These are phyloP conservation scores for Alauda arvensis DNA, from an alignment of 2,797 vertebrate genomes.

Conservation along the genomic window DNA sequence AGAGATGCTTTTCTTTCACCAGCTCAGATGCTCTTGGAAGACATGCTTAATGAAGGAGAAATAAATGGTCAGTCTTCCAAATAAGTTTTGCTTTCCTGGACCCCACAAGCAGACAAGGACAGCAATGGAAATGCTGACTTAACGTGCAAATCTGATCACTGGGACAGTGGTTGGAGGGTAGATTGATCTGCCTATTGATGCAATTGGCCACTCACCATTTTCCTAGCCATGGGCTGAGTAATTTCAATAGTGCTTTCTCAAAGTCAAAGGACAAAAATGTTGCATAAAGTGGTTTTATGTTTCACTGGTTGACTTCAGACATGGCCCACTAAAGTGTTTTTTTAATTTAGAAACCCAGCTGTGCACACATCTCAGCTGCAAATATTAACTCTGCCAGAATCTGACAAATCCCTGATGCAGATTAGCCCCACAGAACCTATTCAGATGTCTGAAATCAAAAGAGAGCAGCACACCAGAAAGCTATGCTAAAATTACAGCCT, in stretches of 20 bases:
- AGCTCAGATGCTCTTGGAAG: background rate
- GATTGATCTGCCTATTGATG: slow-evolving; percentile 55
- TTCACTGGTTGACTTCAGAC: slow-evolving; percentile 25
- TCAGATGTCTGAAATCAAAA: background rate
- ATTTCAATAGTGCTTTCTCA: slow-evolving; percentile 27
- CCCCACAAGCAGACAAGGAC: background rate
- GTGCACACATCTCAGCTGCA: slow-evolving; percentile 16
- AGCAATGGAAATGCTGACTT: slow-evolving; percentile 38
- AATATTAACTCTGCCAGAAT: slow-evolving; percentile 40
- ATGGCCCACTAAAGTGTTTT: background rate
- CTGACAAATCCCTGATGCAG: background rate
- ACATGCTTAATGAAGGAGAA: background rate
- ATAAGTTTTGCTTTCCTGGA: background rate
- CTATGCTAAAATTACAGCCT: background rate
- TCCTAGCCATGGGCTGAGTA: slow-evolving; percentile 59
- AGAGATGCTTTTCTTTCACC: background rate
- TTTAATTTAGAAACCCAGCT: slow-evolving; percentile 15
- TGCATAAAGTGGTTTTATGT: background rate
- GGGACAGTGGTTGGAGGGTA: background rate
- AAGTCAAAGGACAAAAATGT: slow-evolving; percentile 37
- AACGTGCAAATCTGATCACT: slow-evolving; percentile 10
- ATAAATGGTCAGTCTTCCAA: background rate
- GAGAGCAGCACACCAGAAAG: background rate
- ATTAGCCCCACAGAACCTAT: slow-evolving; percentile 1
- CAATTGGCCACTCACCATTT: slow-evolving; percentile 23